Evolutionary conservation across 1,140 invertebrate species (phyloP).

Genomic region (Eufriesea mexicana): DNA sequence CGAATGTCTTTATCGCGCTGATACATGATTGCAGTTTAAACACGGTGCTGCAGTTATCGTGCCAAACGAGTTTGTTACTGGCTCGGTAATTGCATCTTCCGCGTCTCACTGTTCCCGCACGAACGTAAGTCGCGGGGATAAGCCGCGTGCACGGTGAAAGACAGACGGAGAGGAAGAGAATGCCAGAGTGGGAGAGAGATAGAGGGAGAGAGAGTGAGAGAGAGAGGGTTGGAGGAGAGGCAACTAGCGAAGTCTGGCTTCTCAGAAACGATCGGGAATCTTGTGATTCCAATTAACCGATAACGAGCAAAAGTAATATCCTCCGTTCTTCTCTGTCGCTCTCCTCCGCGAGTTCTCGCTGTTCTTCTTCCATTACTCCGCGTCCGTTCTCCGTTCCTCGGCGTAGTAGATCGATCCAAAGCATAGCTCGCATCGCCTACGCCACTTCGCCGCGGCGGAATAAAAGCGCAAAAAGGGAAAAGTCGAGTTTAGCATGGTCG

Average conservation of each 20-base stretch:
- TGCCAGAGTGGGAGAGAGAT: not conserved
- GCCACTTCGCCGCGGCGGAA: not conserved
- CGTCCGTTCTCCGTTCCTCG: conserved; percentile 29
- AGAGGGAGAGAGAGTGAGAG: not conserved
- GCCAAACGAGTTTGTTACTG: conserved; percentile 58
- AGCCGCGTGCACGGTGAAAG: conserved; percentile 52
- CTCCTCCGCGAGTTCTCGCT: not conserved
- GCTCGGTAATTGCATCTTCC: conserved; percentile 62
- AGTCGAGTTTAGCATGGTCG: not conserved
- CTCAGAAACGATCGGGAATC: conserved; percentile 65
- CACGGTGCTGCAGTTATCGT: conserved; percentile 38
- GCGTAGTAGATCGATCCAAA: conserved; percentile 49
- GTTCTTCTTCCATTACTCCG: not conserved
- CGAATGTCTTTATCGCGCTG: conserved; percentile 47
- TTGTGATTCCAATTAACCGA: conserved; percentile 71
- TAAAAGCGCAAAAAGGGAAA: not conserved
- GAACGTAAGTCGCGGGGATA: conserved; percentile 56
- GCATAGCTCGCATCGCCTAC: not conserved
- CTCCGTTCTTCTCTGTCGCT: conserved; percentile 1
- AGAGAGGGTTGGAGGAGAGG: not conserved
- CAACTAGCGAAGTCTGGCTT: conserved; percentile 26
- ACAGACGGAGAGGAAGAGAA: not conserved
- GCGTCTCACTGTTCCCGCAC: conserved; percentile 35
- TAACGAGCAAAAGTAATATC: conserved; percentile 71
- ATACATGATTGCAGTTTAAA: conserved; percentile 58